These are phyloP conservation scores for Apis laboriosa DNA, from an alignment of 1,140 invertebrate genomes.

Conservation along the genomic window DNA sequence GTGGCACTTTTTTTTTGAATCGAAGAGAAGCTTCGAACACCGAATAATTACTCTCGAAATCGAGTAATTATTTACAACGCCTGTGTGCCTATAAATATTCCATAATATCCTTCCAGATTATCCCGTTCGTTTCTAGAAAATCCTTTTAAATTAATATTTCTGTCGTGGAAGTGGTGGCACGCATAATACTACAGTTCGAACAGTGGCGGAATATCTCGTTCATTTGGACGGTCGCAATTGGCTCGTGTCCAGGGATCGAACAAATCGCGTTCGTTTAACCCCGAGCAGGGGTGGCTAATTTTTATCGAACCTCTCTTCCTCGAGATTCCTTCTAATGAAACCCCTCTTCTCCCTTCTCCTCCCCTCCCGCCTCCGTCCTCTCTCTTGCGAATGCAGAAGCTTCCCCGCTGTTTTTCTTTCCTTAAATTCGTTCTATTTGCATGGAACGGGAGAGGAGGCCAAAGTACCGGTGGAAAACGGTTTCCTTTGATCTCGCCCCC, in stretches of 20 bases:
- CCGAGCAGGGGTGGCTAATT: constrained; percentile 12
- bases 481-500: constrained; percentile 27
- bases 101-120: neutral
- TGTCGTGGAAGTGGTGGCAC: neutral
- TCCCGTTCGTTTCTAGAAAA: neutral
- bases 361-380: neutral
- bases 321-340: neutral
- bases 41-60: too few species aligned
- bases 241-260: constrained; percentile 14
- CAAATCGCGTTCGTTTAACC: constrained; percentile 17
- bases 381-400: constrained; percentile 20
- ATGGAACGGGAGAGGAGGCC: neutral
- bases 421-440: constrained; percentile 32
- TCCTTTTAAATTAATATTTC: neutral
- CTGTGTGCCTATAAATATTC: too few species aligned
- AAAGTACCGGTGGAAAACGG: constrained; percentile 14
- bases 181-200: constrained; percentile 1
- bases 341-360: too few species aligned
- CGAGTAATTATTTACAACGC: too few species aligned
- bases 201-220: constrained; percentile 15
- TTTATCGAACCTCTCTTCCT: neutral
- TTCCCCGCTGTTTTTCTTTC: constrained; percentile 20
- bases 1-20: too few species aligned
- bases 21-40: too few species aligned
- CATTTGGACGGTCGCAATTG: constrained; percentile 26